Conservation (phyloP, 2,888 invertebrate genomes). For the Pyralis farinalis region DNA sequence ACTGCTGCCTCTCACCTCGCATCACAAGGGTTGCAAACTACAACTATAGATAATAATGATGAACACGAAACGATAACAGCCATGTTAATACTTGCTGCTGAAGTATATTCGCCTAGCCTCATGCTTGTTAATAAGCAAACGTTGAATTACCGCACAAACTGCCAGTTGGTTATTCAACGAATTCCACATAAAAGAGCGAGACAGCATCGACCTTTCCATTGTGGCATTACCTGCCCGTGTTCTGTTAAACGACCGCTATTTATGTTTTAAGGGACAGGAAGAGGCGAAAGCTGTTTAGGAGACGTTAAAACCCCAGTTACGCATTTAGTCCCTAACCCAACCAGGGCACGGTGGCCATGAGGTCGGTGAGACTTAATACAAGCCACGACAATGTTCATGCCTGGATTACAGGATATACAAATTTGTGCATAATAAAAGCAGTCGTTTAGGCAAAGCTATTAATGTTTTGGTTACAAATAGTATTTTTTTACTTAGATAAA, state of each 20-base stretch:
- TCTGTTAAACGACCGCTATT: constrained; percentile 11
- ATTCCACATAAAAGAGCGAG: constrained; percentile 6
- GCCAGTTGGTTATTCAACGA: constrained; percentile 3
- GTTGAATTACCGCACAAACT: not conserved
- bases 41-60: constrained; percentile 9
- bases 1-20: constrained; percentile 17
- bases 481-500: too few relatives aligned
- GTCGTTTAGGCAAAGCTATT: too few relatives aligned
- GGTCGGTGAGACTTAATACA: too few relatives aligned
- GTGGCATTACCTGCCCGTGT: constrained; percentile 6
- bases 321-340: constrained; percentile 3
- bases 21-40: constrained; percentile 15
- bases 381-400: too few relatives aligned
- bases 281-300: constrained; percentile 8
- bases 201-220: constrained; percentile 18
- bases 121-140: not conserved
- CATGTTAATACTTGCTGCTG: too few relatives aligned
- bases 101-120: too few relatives aligned
- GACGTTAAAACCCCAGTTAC: constrained; percentile 9
- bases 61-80: not conserved
- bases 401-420: too few relatives aligned
- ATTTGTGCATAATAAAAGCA: too few relatives aligned
- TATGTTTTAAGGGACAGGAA: constrained; percentile 13
- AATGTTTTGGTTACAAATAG: too few relatives aligned
- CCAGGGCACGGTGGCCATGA: too few relatives aligned